Evolutionary conservation across 2,888 invertebrate species (phyloP), one percentile per base, ranked within the genome.

Genomic region (Liodrosophila aerea): DNA sequence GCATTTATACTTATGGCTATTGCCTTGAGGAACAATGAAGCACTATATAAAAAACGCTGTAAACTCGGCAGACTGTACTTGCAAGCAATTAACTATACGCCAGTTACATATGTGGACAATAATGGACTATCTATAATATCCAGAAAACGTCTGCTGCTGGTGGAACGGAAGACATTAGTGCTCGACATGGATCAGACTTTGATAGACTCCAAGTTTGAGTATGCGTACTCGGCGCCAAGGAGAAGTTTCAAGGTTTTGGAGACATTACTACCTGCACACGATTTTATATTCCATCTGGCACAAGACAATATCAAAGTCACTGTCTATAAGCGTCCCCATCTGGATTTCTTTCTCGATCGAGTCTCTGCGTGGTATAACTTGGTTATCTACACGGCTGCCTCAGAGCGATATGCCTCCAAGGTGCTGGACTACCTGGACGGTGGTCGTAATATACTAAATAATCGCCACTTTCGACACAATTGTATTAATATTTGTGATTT

Each of bases 101-200:
- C 57, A 1, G n/a, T 76, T 1, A 51, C 8, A 3, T 68, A 73
- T 12, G 1, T 39, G 4, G 11, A 9, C 1, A 9, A 58, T 0
- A 58, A 64, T 11, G 0, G 0, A 0, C 7, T 74, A 4, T 29
- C 65, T 7, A 27, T 29, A 0, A 49, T 66, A 1, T 73, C 66
- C 4, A 40, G 2, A 9, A 41, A 45, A 0, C 57, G 73, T 0
- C 45, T 78, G 9, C 0, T 0, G 0, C n/a, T 44, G 0, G 67
- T 78, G 4, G 18, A 18, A 0, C 73, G 58, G 11, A 78, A 78
- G 16, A 80, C 68, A 0, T 36, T 80, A 0, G 41, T 80, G 0
- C 40, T 80, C 1, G 80, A 80, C 5, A 67, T 80, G 77, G 77
- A 78, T 16, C 63, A 69, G 8, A 77, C 77, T 0, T 9, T 78